Base-by-base conservation (phyloP, 2,888 invertebrate genomes). In the Heliconius aoede region DNA sequence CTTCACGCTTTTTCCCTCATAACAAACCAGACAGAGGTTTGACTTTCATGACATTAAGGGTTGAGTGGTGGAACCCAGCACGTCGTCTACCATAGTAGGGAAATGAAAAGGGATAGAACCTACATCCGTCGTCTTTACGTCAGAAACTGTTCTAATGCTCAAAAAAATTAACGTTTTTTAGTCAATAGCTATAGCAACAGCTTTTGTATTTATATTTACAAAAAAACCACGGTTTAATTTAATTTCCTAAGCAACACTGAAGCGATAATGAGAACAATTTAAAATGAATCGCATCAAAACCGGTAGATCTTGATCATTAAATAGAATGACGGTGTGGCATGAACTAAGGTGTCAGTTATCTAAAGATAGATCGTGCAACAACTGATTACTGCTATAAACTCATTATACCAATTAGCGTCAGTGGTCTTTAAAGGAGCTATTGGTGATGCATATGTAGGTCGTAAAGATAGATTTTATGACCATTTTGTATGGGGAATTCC, bases 361-460 rank as follows among this genome's bases (percentile, higher is more conserved):
- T 86, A 81, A 36, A 81, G 83, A 85, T 85, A 82, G 82, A 84
- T 85, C 83, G 85, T 88, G 88, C 88, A 89, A 88, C 86, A 86
- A 85, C 83, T 86, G 86, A 89, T 90, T 89, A 91, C 86, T 82
- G 83, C 84, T 85, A 88, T 92, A 91, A 93, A 92, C 91, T 92
- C 89, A 90, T 93, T 92, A 90, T 86, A 86, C 88, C 93, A 93
- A 93, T 93, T 93, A 93, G 89, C 89, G 89, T 90, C 87, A 89
- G 88, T 89, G 85, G 88, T 86, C 89, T 88, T 86, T 90, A 89
- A 91, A 88, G 69, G 78, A 87, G 90, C 84, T 60, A 26, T 88
- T 85, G 86, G 82, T 67, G 76, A 74, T 78, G 81, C 82, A 86
- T 89, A 85, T 89, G 88, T 88, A 86, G 86, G 86, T 90, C 91